A percentile compares a stretch with the other conserved stretches of the same genome.
phyloP scores from a whole-genome alignment of 2,113 vertebrate genomes.

The Burhinus bistriatus region DNA sequence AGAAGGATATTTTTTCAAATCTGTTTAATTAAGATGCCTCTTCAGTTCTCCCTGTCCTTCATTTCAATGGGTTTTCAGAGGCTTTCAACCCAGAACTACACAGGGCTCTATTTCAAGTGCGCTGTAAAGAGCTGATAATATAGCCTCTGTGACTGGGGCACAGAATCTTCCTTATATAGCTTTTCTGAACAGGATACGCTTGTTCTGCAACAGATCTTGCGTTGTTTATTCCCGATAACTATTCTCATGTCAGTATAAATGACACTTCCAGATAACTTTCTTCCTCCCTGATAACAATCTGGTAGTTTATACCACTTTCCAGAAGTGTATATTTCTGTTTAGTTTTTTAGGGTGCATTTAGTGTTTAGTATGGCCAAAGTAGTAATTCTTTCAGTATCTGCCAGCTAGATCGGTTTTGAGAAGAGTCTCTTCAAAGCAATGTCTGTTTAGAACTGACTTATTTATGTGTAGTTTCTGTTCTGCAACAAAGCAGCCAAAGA shows the following conservation, averaged over 20 bases:
- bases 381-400: conserved; percentile 62
- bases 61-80: conserved; percentile 47
- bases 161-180: conserved; percentile 62
- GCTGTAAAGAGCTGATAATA: conserved; percentile 51
- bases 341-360: conserved; percentile 43
- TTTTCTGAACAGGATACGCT: conserved; percentile 41
- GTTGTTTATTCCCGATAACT: conserved; percentile 53
- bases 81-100: conserved; percentile 39
- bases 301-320: conserved; percentile 53
- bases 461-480: conserved; percentile 50
- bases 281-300: conserved; percentile 64
- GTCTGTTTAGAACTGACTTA: conserved; percentile 56
- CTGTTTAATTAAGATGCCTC: conserved; percentile 65
- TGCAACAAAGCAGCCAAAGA: conserved; percentile 33
- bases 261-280: conserved; percentile 64
- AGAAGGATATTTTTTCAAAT: conserved; percentile 42
- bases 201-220: conserved; percentile 57
- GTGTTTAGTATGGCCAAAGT: conserved; percentile 18
- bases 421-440: conserved; percentile 61
- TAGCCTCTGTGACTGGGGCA: conserved; percentile 41
- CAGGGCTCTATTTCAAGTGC: conserved; percentile 56
- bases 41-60: conserved; percentile 37
- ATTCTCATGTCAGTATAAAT: conserved; percentile 51
- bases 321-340: conserved; percentile 54
- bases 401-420: conserved; percentile 46